Evolutionary conservation across 2,888 invertebrate genomes (phyloP).

Genomic region (Luperina nickerlii): DNA sequence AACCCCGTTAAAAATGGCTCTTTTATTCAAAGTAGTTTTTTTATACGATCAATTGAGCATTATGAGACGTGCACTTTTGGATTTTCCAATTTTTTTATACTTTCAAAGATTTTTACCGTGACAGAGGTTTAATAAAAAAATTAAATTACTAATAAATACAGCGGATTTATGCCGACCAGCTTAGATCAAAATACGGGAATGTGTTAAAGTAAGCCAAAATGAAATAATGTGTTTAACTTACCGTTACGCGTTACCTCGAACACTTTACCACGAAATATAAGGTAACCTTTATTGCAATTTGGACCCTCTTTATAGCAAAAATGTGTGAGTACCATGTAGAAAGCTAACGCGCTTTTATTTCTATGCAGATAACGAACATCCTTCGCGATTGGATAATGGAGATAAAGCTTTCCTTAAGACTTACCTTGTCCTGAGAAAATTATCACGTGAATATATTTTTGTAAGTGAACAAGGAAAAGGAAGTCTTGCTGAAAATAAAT

Average conservation of each 20-base stretch:
- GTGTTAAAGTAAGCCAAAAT: constrained; percentile 20
- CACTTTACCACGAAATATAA: constrained; percentile 42
- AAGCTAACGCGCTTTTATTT: constrained; percentile 46
- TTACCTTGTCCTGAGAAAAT: constrained; percentile 25
- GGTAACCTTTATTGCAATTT: constrained; percentile 43
- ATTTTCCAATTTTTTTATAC: no score
- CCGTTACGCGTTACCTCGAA: background rate
- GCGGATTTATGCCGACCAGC: background rate
- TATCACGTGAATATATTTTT: constrained; percentile 17
- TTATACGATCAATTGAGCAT: no score
- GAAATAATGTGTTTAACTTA: constrained; percentile 7
- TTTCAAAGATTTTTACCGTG: background rate
- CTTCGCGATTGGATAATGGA: constrained; percentile 27
- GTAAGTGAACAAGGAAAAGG: background rate
- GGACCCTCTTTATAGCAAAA: constrained; percentile 61
- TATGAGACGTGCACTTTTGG: no score
- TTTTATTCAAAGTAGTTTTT: no score
- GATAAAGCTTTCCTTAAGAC: constrained; percentile 45
- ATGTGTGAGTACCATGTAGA: constrained; percentile 51
- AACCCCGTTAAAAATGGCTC: no score
- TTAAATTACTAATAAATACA: constrained; percentile 7
- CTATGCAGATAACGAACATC: constrained; percentile 40
- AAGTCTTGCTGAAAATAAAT: background rate
- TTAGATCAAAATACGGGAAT: background rate
- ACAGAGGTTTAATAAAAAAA: background rate